phyloP scores from a whole-genome alignment of 2,797 vertebrate species.

The Phrynocephalus forsythii region DNA sequence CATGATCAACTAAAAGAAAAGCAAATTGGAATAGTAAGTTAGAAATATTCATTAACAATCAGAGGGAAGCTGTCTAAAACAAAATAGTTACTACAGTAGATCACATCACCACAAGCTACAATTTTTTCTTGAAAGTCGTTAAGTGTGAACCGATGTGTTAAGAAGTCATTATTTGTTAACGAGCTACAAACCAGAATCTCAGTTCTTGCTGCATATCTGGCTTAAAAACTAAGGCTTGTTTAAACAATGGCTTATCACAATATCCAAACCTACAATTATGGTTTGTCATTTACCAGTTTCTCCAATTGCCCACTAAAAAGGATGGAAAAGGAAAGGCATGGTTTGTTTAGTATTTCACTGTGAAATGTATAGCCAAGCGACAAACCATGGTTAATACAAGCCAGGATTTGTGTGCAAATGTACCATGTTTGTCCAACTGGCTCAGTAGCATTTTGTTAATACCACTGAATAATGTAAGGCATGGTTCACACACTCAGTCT shows the following conservation, averaged over 20 bases:
- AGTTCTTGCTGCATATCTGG: neutral
- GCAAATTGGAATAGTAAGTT: slow-evolving; percentile 28
- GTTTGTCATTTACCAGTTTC: neutral
- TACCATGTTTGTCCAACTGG: neutral
- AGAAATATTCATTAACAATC: slow-evolving; percentile 8
- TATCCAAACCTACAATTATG: neutral
- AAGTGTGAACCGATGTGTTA: neutral
- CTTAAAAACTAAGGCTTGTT: neutral
- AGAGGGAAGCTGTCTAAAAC: slow-evolving; percentile 3
- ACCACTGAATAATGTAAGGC: neutral
- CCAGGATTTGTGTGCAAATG: neutral
- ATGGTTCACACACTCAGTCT: neutral
- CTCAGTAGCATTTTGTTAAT: neutral
- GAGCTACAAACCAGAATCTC: neutral
- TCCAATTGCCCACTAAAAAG: no score
- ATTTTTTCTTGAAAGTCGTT: neutral
- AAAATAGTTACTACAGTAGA: neutral
- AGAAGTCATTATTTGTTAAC: neutral
- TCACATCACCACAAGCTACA: neutral
- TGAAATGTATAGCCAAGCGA: neutral
- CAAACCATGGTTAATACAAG: neutral
- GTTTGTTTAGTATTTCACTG: no score
- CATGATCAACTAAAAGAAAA: slow-evolving; percentile 91
- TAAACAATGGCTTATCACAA: neutral
- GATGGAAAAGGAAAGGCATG: no score